Evolutionary conservation across 1,140 invertebrate genomes (phyloP).

Genomic region (Drosophila ficusphila): DNA sequence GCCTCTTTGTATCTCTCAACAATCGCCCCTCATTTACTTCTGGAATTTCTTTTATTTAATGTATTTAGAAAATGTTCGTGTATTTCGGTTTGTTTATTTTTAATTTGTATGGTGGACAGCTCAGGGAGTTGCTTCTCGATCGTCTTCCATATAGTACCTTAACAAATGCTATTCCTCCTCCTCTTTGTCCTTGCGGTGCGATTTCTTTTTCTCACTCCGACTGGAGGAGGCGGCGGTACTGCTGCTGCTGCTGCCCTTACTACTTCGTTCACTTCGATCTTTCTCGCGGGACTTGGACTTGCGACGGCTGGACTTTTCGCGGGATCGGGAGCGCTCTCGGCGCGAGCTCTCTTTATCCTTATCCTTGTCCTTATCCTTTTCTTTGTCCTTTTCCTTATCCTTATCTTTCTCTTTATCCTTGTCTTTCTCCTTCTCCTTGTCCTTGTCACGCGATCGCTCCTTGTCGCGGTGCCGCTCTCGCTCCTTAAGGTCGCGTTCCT

Average conservation of each 20-base stretch:
- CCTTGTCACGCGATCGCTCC: slow-evolving; percentile 58
- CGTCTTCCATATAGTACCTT: slow-evolving; percentile 53
- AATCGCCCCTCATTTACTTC: neutral
- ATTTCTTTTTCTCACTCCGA: slow-evolving; percentile 87
- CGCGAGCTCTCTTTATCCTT: slow-evolving; percentile 84
- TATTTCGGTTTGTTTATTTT: slow-evolving; percentile 6
- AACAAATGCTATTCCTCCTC: slow-evolving; percentile 85
- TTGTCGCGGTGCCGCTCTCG: slow-evolving; percentile 80
- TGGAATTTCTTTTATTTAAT: slow-evolving; percentile 46
- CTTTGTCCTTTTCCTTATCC: slow-evolving; percentile 82
- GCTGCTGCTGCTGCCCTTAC: slow-evolving; percentile 56
- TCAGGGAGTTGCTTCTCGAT: slow-evolving; percentile 27
- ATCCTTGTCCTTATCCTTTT: slow-evolving; percentile 43
- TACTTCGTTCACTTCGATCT: slow-evolving; percentile 85
- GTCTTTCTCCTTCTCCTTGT: slow-evolving; percentile 80
- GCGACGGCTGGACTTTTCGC: slow-evolving; percentile 86
- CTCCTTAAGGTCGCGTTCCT: slow-evolving; percentile 76
- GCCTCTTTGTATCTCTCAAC: neutral
- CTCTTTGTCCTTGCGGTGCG: slow-evolving; percentile 86
- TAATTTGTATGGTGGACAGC: slow-evolving; percentile 16
- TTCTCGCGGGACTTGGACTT: slow-evolving; percentile 87
- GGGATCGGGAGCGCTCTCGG: slow-evolving; percentile 85
- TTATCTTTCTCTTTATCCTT: slow-evolving; percentile 56
- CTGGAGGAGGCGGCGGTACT: slow-evolving; percentile 46
- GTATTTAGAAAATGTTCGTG: slow-evolving; percentile 17